phyloP scores from a whole-genome alignment of 2,113 vertebrate genomes.

The Xenopus laevis region DNA sequence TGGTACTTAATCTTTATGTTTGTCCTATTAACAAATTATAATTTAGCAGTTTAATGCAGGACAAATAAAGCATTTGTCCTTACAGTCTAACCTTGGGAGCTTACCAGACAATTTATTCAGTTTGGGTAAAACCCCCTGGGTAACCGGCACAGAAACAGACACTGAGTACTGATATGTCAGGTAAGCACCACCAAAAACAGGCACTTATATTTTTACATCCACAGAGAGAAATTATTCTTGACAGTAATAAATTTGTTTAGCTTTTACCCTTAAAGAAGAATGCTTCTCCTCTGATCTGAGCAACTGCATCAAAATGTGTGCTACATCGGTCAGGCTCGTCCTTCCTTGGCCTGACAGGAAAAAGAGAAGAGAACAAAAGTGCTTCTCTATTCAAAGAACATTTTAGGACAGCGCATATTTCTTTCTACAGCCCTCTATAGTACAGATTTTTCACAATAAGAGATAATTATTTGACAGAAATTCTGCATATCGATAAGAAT shows the following conservation, averaged over 20 bases:
- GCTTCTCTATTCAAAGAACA: not conserved
- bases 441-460: too few relatives aligned
- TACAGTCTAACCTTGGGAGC: too few relatives aligned
- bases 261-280: conserved; percentile 96
- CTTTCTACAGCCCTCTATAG: not conserved
- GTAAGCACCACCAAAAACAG: too few relatives aligned
- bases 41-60: not conserved
- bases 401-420: not conserved
- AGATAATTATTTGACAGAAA: not conserved
- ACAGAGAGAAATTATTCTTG: too few relatives aligned
- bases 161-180: too few relatives aligned
- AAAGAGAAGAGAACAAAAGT: conserved; percentile 7
- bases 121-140: too few relatives aligned
- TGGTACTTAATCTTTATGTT: not conserved
- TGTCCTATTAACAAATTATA: not conserved
- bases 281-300: conserved; percentile 94
- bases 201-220: too few relatives aligned
- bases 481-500: too few relatives aligned
- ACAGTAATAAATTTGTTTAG: too few relatives aligned
- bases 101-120: too few relatives aligned
- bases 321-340: conserved; percentile 85
- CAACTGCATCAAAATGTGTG: conserved; percentile 86
- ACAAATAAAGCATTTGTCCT: too few relatives aligned
- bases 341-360: conserved; percentile 61
- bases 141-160: too few relatives aligned